Base-by-base conservation (phyloP, 2,797 vertebrate species). In the Falco columbarius region DNA sequence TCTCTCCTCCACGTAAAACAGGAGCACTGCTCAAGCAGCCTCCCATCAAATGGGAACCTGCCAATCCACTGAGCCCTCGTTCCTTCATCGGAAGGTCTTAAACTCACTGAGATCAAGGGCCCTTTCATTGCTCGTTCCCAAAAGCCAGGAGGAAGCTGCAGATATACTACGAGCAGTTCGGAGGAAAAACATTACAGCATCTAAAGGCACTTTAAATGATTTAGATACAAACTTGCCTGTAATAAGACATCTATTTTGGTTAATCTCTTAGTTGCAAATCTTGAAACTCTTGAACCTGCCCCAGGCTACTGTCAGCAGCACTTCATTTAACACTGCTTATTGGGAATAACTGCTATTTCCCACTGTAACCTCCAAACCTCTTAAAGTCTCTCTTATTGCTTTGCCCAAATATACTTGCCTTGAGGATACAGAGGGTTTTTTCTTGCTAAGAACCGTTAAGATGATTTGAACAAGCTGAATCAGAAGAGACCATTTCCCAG, bases 171-270 rank as follows among this genome's bases (percentile, higher is more conserved):
- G 1, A 77, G 79, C 73, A 72, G 85, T 97, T 93, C 81, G 85
- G 85, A 95, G 47, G 81, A 91, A 93, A 97, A 96, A 92, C 81
- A 94, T 92, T 97, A 70, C 74, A 75, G 89, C 91, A 72, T 97
- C 95, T 95, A 86, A 97, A 96, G 86, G 90, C 93, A 93, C 93
- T 97, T 97, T 96, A 96, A 97, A 97, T 97, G 94, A 97, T 97
- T 97, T 96, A 97, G 95, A 91, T 95, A 95, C 96, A 96, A 97
- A 96, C 95, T 92, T 81, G 81, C 93, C 95, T 95, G 87, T 97
- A 97, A 97, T 96, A 97, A 97, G 96, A 96, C 95, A 97, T 96
- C 95, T 95, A 97, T 97, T 97, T 97, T 95, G 95, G 96, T 97
- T 97, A 97, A 97, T 97, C 97, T 97, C 91, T 93, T 93, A 91